Conservation (phyloP, 2,888 invertebrate genomes). For the Leptinotarsa tumamoca region DNA sequence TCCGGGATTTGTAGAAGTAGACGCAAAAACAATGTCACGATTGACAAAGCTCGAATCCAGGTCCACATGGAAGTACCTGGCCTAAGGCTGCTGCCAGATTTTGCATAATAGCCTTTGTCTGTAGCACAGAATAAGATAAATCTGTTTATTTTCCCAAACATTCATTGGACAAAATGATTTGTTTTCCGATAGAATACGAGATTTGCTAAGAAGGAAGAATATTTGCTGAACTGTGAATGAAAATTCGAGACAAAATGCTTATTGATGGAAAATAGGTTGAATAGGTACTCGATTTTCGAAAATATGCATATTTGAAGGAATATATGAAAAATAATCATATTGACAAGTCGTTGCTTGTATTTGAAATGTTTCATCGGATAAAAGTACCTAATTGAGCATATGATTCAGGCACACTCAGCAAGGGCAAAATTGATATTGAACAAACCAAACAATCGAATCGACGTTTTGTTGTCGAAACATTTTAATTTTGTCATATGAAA, state of each 20-base stretch:
- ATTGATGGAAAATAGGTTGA: too few species aligned
- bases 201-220: background rate
- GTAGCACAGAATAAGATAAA: conserved; percentile 30
- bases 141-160: conserved; percentile 25
- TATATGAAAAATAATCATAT: too few species aligned
- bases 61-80: conserved; percentile 31
- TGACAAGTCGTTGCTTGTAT: too few species aligned
- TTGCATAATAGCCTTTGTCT: conserved; percentile 32
- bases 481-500: too few species aligned
- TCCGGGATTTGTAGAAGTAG: conserved; percentile 30
- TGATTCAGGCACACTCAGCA: too few species aligned
- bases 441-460: too few species aligned
- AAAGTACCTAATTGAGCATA: too few species aligned
- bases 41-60: conserved; percentile 37
- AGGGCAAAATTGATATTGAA: too few species aligned
- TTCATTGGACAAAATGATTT: background rate
- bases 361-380: too few species aligned
- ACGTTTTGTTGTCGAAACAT: too few species aligned
- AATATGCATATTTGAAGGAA: too few species aligned
- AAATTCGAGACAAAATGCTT: background rate
- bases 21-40: conserved; percentile 37
- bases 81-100: conserved; percentile 29
- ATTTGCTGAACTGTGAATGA: background rate
- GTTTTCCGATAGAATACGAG: background rate
- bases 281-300: too few species aligned